A percentile compares a stretch with the other conserved stretches of the same genome.
phyloP scores from a whole-genome alignment of 2,797 vertebrate species.

The Onychomys torridus region DNA sequence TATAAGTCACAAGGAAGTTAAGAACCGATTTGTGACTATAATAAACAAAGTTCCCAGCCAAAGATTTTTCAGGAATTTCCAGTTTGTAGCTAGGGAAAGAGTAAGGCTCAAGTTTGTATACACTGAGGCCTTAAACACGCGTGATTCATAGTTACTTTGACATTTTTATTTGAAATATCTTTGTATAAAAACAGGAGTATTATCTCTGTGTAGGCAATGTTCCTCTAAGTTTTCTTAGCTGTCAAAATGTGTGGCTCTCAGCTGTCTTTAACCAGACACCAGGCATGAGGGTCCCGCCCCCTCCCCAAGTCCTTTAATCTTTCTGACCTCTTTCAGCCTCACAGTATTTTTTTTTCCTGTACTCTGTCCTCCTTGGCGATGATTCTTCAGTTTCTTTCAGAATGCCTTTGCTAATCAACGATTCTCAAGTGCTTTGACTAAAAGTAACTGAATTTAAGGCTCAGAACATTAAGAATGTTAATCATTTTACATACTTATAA shows the following conservation, averaged over 20 bases:
- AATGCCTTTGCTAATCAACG: neutral
- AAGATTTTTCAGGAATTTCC: neutral
- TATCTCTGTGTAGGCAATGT: neutral
- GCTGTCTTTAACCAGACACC: neutral
- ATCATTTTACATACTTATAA: neutral
- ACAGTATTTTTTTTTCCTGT: neutral
- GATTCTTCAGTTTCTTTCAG: neutral
- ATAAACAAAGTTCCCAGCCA: neutral
- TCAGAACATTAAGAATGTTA: constrained; percentile 8
- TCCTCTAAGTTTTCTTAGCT: neutral
- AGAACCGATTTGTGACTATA: neutral
- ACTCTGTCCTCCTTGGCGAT: neutral
- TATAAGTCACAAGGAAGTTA: neutral
- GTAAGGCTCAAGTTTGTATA: neutral
- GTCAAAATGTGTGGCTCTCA: neutral
- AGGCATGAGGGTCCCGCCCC: fast-evolving
- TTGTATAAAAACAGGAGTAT: neutral
- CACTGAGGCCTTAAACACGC: neutral
- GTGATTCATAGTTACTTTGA: neutral
- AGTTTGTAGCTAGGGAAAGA: neutral
- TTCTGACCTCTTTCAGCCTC: neutral
- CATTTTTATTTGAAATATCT: neutral
- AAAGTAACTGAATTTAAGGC: constrained; percentile 21
- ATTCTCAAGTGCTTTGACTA: neutral
- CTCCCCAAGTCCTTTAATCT: too few species aligned